Conservation (phyloP, 2,113 vertebrate species). For the Lophochroa leadbeateri region DNA sequence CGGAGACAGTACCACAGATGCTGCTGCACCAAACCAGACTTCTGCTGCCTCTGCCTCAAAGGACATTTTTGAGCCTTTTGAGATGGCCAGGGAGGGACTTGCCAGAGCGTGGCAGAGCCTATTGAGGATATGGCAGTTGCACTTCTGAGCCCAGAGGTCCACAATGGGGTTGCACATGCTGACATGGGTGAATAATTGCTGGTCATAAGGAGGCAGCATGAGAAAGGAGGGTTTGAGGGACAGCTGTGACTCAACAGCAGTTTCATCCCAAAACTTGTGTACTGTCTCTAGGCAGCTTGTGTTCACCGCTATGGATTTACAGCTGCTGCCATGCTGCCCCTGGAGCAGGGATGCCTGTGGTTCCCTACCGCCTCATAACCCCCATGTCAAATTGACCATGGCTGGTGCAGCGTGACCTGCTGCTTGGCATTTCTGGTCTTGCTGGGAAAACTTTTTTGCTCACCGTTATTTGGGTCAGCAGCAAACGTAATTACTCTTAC, state of each 20-base stretch:
- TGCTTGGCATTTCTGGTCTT: background rate
- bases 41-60: background rate
- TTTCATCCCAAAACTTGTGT: background rate
- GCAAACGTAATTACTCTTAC: background rate
- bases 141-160: background rate
- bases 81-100: rapidly evolving
- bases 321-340: background rate
- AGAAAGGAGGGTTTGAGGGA: background rate
- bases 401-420: background rate
- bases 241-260: too few relatives aligned
- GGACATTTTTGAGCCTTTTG: background rate
- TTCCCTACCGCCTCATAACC: background rate
- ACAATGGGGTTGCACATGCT: background rate
- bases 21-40: background rate
- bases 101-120: background rate
- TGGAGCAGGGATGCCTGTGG: background rate
- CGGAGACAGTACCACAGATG: background rate
- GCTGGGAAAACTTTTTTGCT: background rate
- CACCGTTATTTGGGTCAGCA: background rate
- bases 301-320: rapidly evolving
- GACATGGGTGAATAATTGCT: background rate
- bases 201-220: background rate
- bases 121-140: background rate
- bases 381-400: rapidly evolving
- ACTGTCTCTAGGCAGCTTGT: background rate